These are phyloP conservation scores for Colistium nudipinnis DNA, from an alignment of 2,113 vertebrate species.

Conservation along the genomic window DNA sequence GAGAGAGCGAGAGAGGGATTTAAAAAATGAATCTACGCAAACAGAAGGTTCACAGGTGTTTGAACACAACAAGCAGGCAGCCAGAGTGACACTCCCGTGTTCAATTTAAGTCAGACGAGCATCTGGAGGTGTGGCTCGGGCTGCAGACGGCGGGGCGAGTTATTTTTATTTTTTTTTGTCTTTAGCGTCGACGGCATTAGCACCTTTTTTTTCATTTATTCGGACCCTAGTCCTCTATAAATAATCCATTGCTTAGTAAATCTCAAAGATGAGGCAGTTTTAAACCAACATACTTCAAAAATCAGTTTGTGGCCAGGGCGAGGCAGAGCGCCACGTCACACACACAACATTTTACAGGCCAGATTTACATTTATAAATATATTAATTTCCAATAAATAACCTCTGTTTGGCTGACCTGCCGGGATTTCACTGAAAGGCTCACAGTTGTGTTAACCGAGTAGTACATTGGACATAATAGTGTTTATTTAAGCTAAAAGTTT, in stretches of 20 bases:
- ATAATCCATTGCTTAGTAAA: not conserved
- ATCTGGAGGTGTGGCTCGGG: conserved; percentile 76
- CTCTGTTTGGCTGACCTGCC: too few relatives aligned
- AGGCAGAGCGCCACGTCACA: too few relatives aligned
- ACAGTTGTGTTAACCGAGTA: too few relatives aligned
- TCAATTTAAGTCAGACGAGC: conserved; percentile 76
- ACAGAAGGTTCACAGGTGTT: conserved; percentile 67
- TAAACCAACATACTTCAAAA: too few relatives aligned
- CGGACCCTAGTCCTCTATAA: not conserved
- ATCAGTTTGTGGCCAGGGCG: too few relatives aligned
- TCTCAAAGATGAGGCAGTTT: too few relatives aligned
- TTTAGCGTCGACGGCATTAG: not conserved
- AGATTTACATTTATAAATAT: too few relatives aligned
- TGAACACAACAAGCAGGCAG: conserved; percentile 71
- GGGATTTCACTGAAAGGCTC: too few relatives aligned
- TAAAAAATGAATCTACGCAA: conserved; percentile 33
- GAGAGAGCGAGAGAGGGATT: not conserved
- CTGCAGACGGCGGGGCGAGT: conserved; percentile 27
- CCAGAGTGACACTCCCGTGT: conserved; percentile 71
- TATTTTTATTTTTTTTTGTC: conserved; percentile 15
- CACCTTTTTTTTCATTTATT: not conserved
- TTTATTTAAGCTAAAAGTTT: too few relatives aligned
- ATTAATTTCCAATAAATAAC: too few relatives aligned
- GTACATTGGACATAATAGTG: too few relatives aligned
- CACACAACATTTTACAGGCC: too few relatives aligned